A percentile compares a stretch with the other conserved stretches of the same genome.
Evolutionary conservation across 2,888 invertebrate genomes (phyloP).

Genomic region (Portevinia maculata): DNA sequence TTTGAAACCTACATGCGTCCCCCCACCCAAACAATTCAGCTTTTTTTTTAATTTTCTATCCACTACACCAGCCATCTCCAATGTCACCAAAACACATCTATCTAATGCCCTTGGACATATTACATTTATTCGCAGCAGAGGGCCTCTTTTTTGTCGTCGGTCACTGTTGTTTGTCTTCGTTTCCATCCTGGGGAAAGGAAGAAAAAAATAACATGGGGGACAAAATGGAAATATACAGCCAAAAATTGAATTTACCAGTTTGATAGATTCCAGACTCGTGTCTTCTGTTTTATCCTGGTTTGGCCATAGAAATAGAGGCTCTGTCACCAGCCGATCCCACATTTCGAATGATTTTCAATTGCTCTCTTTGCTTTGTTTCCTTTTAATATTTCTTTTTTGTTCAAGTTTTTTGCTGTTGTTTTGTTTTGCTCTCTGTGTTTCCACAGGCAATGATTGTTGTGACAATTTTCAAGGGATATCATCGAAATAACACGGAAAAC

Average conservation of each 20-base stretch:
- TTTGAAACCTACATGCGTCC: neutral
- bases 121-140: slow-evolving; percentile 54
- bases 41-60: slow-evolving; percentile 56
- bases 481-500: slow-evolving; percentile 34
- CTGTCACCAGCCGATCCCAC: too few species aligned
- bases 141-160: slow-evolving; percentile 4
- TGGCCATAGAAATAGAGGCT: too few species aligned
- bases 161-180: slow-evolving; percentile 43
- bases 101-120: slow-evolving; percentile 66
- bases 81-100: slow-evolving; percentile 22
- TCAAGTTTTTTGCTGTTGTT: neutral
- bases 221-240: slow-evolving; percentile 61
- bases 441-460: slow-evolving; percentile 57
- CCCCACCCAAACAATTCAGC: slow-evolving; percentile 16
- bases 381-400: neutral
- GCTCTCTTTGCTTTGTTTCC: slow-evolving; percentile 22
- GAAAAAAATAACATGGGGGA: slow-evolving; percentile 50
- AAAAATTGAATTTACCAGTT: slow-evolving; percentile 71
- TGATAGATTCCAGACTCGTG: too few species aligned
- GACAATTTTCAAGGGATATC: slow-evolving; percentile 55
- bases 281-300: too few species aligned
- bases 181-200: neutral
- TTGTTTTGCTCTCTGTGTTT: slow-evolving; percentile 10
- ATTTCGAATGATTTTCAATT: slow-evolving; percentile 61
- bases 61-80: slow-evolving; percentile 30